Evolutionary conservation across 92 coral and sea anemone species (phyloP).

Genomic region (Zoanthus gigantus): DNA sequence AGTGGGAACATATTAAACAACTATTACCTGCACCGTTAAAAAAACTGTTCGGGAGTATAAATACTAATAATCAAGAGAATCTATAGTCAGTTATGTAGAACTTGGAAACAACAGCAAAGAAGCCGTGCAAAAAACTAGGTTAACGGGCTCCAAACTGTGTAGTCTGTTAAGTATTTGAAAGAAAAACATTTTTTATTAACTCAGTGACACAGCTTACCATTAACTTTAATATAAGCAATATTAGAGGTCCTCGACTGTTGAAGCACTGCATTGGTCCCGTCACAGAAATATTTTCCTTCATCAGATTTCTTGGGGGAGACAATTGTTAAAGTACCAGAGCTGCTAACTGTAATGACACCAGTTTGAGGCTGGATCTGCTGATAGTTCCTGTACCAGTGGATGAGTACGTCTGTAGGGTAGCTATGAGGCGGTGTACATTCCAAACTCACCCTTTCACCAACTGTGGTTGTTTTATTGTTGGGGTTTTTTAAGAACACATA

Average conservation of each 20-base stretch:
- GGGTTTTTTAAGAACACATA: constrained; percentile 79
- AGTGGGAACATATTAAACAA: too few relatives aligned
- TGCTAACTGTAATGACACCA: constrained; percentile 62
- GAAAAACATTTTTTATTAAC: background rate
- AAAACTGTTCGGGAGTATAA: too few relatives aligned
- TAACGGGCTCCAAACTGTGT: background rate
- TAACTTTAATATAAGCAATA: constrained; percentile 73
- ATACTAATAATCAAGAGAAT: too few relatives aligned
- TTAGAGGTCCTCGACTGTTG: constrained; percentile 73
- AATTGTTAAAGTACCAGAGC: constrained; percentile 80
- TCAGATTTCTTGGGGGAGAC: constrained; percentile 80
- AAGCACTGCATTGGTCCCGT: constrained; percentile 69
- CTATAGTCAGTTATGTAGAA: too few relatives aligned
- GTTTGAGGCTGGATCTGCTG: constrained; percentile 63
- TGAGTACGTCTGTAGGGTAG: constrained; percentile 73
- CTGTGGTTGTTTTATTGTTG: constrained; percentile 72
- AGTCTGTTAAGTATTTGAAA: background rate
- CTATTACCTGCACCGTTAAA: too few relatives aligned
- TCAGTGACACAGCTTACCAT: constrained; percentile 67
- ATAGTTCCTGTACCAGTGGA: constrained; percentile 88
- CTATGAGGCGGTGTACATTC: constrained; percentile 83
- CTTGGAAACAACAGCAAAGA: too few relatives aligned
- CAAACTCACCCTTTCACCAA: constrained; percentile 73
- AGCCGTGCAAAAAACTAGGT: too few relatives aligned
- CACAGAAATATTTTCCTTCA: constrained; percentile 94